phyloP scores from a whole-genome alignment of 2,888 invertebrate species.

The Alviniconcha strummeri region DNA sequence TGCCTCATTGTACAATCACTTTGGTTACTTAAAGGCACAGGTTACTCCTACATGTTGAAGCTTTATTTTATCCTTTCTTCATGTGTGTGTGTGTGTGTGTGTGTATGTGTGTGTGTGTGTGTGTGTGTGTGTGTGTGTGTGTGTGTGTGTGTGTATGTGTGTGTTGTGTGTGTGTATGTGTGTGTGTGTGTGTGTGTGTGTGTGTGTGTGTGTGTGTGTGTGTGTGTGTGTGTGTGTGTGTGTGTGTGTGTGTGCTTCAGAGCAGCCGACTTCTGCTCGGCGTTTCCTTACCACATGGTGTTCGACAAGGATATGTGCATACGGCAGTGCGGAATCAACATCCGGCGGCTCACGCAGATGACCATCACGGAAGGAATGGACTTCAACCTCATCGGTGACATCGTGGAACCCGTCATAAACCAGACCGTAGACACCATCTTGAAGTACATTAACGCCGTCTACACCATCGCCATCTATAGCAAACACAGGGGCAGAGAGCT shows the following conservation, averaged over 20 bases:
- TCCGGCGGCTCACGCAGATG: constrained; percentile 61
- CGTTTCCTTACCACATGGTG: constrained; percentile 69
- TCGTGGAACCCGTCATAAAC: constrained; percentile 63
- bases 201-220: background rate
- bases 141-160: background rate
- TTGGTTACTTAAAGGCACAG: too few species aligned
- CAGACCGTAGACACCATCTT: constrained; percentile 60
- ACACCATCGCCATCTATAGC: constrained; percentile 50
- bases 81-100: too few species aligned
- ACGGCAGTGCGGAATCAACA: constrained; percentile 55
- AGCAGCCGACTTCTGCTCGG: constrained; percentile 60
- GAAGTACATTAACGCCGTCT: constrained; percentile 67
- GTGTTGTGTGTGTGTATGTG: background rate
- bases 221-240: background rate
- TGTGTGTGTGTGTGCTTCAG: constrained; percentile 37
- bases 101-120: too few species aligned
- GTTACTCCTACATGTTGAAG: too few species aligned
- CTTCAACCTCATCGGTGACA: constrained; percentile 46
- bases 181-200: background rate
- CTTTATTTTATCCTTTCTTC: too few species aligned
- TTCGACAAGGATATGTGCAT: constrained; percentile 64
- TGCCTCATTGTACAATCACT: too few species aligned
- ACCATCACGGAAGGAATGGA: constrained; percentile 38
- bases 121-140: too few species aligned
- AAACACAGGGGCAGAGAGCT: background rate